phyloP scores from a whole-genome alignment of 2,797 vertebrate species.

The Oreonectes daqikongensis region DNA sequence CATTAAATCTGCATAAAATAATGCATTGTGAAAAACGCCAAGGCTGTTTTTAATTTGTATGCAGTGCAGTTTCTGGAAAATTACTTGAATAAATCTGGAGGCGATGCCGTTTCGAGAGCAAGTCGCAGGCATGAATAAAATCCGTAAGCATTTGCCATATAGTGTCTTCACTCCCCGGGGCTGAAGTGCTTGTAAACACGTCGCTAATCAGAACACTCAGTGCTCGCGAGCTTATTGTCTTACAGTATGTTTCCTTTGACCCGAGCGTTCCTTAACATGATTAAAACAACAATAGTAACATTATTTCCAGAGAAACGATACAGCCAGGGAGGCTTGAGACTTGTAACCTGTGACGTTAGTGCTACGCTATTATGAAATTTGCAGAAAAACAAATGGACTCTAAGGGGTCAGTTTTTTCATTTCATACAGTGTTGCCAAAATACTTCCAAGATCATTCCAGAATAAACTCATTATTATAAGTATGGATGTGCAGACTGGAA shows the following conservation, averaged over 20 bases:
- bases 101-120: conserved; percentile 47
- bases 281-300: conserved; percentile 50
- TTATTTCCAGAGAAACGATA: conserved; percentile 38
- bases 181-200: conserved; percentile 47
- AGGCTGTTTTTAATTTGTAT: conserved; percentile 57
- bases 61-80: conserved; percentile 50
- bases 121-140: conserved; percentile 54
- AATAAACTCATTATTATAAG: background rate
- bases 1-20: conserved; percentile 60
- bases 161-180: conserved; percentile 44
- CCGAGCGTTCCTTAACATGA: conserved; percentile 38
- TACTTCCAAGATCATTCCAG: background rate
- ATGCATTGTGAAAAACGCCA: conserved; percentile 46
- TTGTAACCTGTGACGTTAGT: conserved; percentile 15
- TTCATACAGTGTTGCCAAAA: background rate
- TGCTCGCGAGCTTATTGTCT: conserved; percentile 39
- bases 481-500: background rate
- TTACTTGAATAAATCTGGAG: conserved; percentile 56
- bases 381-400: background rate
- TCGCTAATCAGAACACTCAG: conserved; percentile 47
- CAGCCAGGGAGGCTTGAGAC: conserved; percentile 11
- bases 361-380: conserved; percentile 8
- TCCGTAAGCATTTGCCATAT: conserved; percentile 48
- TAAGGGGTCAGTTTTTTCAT: background rate
- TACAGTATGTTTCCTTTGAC: conserved; percentile 43